Base-by-base conservation (phyloP, 2,888 invertebrate genomes). In the Gisinianus flammeolus region DNA sequence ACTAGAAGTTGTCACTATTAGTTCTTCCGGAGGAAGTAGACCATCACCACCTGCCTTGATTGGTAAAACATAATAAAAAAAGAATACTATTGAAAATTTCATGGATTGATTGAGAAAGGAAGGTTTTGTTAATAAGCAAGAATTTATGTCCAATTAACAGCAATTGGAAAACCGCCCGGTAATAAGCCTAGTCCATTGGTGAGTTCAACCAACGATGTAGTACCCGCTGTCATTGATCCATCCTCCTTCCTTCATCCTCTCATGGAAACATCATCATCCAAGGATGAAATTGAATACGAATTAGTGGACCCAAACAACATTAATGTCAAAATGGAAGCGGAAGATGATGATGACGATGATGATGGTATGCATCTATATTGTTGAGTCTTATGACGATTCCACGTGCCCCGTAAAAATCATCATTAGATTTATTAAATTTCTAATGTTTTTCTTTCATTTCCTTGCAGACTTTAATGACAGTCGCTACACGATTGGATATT, bases 261-360 rank as follows among this genome's bases (percentile, higher is more conserved):
- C n/a, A 81, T 83, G 79, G 83, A 75, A 70, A 67, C 81, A 58
- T 75, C 80, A 10, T 79, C 78, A 6, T 22, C 31, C n/a, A 75
- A 83, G 77, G 81, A 81, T 74, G 84, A 83, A 33, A 76, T 77
- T 75, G 83, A 85, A n/a, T 82, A 82, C 69, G 85, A 84, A 68
- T 76, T 83, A 69, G 81, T 66, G 44, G 77, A 77, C 28, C 77
- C 81, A 66, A 67, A 71, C 79, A 83, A 75, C 64, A 70, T 82
- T n/a, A 81, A 80, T 73, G 74, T 82, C 54, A 81, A 82, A 64
- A 81, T 83, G 75, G 84, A 84, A 71, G 84, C 83, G 44, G 85
- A 84, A 33, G 84, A 85, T 54, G 85, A 85, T 70, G 84, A 83
- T 70, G 84, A 84, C 58, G 84, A 83, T 58, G 84, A 84, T 26